A percentile compares a stretch with the other conserved stretches of the same genome.
phyloP scores from a whole-genome alignment of 2,113 vertebrate species.

The Dasyornis broadbenti region DNA sequence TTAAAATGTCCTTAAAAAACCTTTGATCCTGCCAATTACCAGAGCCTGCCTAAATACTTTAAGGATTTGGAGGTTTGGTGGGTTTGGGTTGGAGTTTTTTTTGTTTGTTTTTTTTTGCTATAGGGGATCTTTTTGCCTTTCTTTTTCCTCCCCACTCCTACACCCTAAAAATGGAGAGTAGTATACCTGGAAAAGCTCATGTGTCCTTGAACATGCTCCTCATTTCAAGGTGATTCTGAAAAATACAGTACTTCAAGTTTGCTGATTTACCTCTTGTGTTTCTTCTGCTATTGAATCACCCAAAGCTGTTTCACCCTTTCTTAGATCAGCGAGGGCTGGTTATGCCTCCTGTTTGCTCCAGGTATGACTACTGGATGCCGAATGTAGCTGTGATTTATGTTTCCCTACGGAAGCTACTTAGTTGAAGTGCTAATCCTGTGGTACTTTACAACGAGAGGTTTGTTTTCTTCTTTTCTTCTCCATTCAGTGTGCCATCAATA shows the following conservation, averaged over 20 bases:
- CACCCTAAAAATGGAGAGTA: not conserved
- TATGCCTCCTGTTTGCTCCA: not conserved
- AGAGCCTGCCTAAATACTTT: not conserved
- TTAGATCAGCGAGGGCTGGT: not conserved
- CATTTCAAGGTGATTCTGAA: not conserved
- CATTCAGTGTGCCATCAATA: not conserved
- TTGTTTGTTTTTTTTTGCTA: not conserved
- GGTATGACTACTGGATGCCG: not conserved
- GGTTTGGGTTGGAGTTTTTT: not conserved
- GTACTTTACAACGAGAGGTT: not conserved
- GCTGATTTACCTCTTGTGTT: not conserved
- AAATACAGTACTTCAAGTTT: not conserved
- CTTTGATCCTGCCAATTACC: not conserved
- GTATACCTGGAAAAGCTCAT: not conserved
- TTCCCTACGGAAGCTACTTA: not conserved
- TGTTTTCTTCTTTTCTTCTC: slow-evolving; percentile 3
- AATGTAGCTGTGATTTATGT: not conserved
- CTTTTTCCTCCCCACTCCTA: not conserved
- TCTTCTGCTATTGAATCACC: not conserved
- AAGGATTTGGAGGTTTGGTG: not conserved
- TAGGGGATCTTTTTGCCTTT: not conserved
- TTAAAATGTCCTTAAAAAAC: not conserved
- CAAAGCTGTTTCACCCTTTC: not conserved
- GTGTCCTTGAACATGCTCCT: not conserved
- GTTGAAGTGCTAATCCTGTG: not conserved